These are phyloP conservation scores for Onychomys leucogaster DNA, from an alignment of 2,797 vertebrate genomes.

Conservation along the genomic window DNA sequence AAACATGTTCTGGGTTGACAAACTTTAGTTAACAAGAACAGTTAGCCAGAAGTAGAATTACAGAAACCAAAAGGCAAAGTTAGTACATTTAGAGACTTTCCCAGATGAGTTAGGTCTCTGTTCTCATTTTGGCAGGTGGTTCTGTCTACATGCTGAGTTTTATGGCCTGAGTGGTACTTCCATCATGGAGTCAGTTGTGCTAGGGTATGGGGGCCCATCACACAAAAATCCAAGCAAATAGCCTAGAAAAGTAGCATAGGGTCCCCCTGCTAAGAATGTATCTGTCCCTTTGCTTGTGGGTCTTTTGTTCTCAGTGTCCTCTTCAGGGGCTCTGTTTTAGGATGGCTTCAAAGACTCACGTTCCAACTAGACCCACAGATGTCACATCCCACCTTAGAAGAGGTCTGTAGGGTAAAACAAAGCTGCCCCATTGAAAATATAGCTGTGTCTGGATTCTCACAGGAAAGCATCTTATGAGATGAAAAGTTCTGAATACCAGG, in stretches of 20 bases:
- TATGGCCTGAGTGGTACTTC: neutral
- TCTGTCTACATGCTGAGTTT: neutral
- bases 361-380: neutral
- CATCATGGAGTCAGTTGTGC: neutral
- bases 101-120: neutral
- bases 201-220: neutral
- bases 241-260: neutral
- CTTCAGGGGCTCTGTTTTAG: neutral
- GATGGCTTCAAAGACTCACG: neutral
- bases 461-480: neutral
- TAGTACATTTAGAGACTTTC: neutral
- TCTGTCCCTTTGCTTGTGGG: neutral
- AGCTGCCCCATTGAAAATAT: neutral
- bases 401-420: neutral
- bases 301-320: neutral
- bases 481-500: neutral
- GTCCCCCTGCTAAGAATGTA: neutral
- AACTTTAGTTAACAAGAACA: neutral
- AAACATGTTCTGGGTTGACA: neutral
- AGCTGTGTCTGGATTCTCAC: neutral
- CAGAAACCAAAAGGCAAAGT: neutral
- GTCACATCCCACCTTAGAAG: neutral
- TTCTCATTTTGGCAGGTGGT: neutral
- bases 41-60: neutral
- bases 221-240: neutral